Evolutionary conservation across 2,797 vertebrate genomes (phyloP), one percentile per base, ranked within the genome.

Genomic region (Austrolebias charrua): DNA sequence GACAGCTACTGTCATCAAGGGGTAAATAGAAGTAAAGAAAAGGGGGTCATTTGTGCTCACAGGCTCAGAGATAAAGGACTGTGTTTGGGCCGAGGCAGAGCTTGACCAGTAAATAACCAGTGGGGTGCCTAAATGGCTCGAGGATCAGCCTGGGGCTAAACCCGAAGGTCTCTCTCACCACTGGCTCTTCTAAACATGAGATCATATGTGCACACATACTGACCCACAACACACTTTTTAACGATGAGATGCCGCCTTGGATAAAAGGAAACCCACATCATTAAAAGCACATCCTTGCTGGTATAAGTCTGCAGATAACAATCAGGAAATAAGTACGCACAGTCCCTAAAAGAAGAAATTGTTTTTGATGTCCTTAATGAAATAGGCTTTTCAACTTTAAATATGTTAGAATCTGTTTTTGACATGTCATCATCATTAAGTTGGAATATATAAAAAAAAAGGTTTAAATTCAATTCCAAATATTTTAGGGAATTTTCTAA

Each of bases 1-100:
- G 94, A 95, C 94, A 95, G 94, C 91, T 94, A 94, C 92, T 95
- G 94, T 96, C 92, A 93, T 86, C 93, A 66, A 66, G 90, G 79
- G 88, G 82, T 95, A 96, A 97, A 97, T 91, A 94, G 82, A 89
- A 80, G 90, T 87, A 86, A 86, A 90, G 78, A 90, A 86, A 24
- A 88, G 12, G 76, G 75, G 60, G 58, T 86, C 90, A 88, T 91
- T 85, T 79, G 86, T 88, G 84, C 85, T 92, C 70, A 88, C 81
- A 85, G 78, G 66, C 71, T 78, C 65, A 75, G 89, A 95, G 94
- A 96, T 95, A 95, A 95, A 93, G 85, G 88, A 84, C 78, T 55
- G 71, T 72, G 82, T 77, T 72, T 74, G 77, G 71, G 66, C 59
- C 28, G 91, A 90, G 67, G 73, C 76, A 29, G 4, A 63, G 71